These are phyloP conservation scores for Polietes domitor DNA, from an alignment of 2,888 invertebrate genomes.

Conservation along the genomic window DNA sequence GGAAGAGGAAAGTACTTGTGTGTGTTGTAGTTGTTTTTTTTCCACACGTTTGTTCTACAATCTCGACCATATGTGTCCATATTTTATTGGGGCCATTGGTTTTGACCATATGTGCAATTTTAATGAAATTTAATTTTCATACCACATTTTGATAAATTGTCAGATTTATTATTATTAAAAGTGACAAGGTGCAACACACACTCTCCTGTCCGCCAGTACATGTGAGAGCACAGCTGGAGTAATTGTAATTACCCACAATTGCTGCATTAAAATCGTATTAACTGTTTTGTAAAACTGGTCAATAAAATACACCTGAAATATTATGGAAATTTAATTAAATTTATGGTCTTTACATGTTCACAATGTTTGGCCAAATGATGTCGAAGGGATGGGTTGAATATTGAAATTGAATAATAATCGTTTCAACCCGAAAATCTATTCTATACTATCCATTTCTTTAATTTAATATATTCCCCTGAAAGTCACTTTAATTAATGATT, in stretches of 20 bases:
- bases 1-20: too few species aligned
- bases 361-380: too few species aligned
- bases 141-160: constrained; percentile 57
- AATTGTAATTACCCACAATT: constrained; percentile 27
- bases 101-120: constrained; percentile 47
- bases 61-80: constrained; percentile 32
- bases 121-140: constrained; percentile 55
- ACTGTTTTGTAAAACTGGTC: constrained; percentile 12
- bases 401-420: too few species aligned
- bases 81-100: constrained; percentile 57
- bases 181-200: neutral
- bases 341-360: too few species aligned
- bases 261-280: constrained; percentile 9
- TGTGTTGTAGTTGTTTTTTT: neutral
- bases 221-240: neutral
- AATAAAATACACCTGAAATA: constrained; percentile 6
- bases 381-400: too few species aligned
- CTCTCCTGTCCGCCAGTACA: neutral
- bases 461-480: too few species aligned
- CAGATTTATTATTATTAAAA: constrained; percentile 58
- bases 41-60: neutral
- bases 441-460: too few species aligned
- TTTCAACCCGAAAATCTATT: too few species aligned
- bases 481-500: too few species aligned
- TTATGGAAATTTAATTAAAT: neutral